Base-by-base conservation (phyloP, 2,797 vertebrate species). In the Stomatorhinus walkeri region DNA sequence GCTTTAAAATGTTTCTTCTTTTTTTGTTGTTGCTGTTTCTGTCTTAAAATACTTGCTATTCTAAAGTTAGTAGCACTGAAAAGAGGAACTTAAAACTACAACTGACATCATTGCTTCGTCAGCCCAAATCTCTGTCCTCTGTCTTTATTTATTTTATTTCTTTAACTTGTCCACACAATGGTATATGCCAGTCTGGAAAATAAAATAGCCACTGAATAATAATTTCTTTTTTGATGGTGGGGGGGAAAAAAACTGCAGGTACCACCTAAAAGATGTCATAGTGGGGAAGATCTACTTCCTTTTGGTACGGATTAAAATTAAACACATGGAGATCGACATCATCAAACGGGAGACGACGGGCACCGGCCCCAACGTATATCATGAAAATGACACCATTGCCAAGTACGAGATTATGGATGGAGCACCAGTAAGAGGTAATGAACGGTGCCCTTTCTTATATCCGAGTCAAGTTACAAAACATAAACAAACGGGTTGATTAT, bases 331-430 rank as follows among this genome's bases (percentile, higher is more conserved):
- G 93, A 98, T 99, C 0, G 98, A 99, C 91, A 99, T 99, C 92
- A 99, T 99, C 94, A 99, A 99, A 93, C 96, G 98, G 54, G 98
- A 99, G 93, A 99, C 98, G 0, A 99, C 98, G 0, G 98, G 98
- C 89, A 99, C 98, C 0, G 98, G 98, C 9, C 98, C 98, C 51
- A 99, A 97, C 0, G 97, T 99, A 0, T 99, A 98, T 93, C 98
- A 99, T 0, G 98, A 99, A 96, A 99, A 98, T 0, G 98, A 99
- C 94, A 99, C 98, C 2, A 98, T 99, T 83, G 98, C 98, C 76
- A 99, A 99, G 94, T 99, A 99, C 0, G 98, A 99, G 94, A 99
- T 99, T 93, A 99, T 99, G 98, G 98, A 99, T 0, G 98, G 98
- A 9, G 98, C 98, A 0, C 98, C 98, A 0, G 98, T 99, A 90